phyloP scores from a whole-genome alignment of 2,113 vertebrate genomes.

The Lutjanus erythropterus region DNA sequence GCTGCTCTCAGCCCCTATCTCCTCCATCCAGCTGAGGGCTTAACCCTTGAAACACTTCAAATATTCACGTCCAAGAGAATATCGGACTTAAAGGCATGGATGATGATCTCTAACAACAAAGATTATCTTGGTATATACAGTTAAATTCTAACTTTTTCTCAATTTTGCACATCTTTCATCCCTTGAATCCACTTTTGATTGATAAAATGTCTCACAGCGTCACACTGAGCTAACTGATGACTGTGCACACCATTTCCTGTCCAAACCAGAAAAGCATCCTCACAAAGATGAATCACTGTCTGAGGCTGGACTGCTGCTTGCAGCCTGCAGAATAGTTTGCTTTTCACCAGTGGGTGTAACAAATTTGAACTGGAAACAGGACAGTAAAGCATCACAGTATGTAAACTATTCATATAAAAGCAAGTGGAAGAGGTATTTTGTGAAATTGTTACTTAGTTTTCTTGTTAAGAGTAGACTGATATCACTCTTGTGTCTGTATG shows the following conservation, averaged over 20 bases:
- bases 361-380: constrained; percentile 16
- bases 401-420: neutral
- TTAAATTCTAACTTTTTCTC: neutral
- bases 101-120: neutral
- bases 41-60: constrained; percentile 64
- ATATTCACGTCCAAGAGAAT: neutral
- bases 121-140: neutral
- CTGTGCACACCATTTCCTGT: neutral
- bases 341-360: constrained; percentile 32
- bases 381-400: neutral
- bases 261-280: constrained; percentile 7
- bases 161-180: neutral
- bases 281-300: constrained; percentile 30
- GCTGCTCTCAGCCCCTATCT: constrained; percentile 75
- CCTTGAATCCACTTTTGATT: constrained; percentile 3
- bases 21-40: constrained; percentile 52
- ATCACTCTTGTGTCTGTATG: neutral
- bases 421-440: neutral
- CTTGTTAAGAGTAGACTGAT: neutral
- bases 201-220: constrained; percentile 5
- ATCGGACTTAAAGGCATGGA: neutral
- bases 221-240: constrained; percentile 31
- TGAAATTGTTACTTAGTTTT: neutral
- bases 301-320: constrained; percentile 6
- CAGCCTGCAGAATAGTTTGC: constrained; percentile 51